Evolutionary conservation across 2,113 vertebrate species (phyloP).

Genomic region (Anser brachyrhynchus): DNA sequence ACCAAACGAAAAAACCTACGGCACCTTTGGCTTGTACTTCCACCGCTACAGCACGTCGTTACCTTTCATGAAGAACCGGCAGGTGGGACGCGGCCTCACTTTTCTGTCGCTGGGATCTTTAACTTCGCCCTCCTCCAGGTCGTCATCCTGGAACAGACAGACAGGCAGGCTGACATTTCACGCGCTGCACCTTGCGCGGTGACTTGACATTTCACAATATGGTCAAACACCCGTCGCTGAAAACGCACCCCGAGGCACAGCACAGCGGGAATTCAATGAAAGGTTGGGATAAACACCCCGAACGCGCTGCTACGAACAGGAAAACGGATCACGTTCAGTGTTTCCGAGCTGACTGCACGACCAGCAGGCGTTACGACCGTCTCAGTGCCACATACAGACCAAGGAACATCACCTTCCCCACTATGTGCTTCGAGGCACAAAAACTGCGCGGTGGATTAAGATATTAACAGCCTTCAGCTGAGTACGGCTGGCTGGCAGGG

Average conservation of each 20-base stretch:
- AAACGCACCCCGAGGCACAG: not conserved
- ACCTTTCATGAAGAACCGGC: conserved; percentile 99
- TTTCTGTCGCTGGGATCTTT: conserved; percentile 97
- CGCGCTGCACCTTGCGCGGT: not conserved
- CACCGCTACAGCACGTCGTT: not conserved
- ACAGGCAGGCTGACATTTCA: conserved; percentile 36
- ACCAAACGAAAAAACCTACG: rapidly evolving
- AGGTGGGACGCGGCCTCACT: conserved; percentile 93
- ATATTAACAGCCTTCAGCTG: not conserved
- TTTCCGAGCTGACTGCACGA: not conserved
- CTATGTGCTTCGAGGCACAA: not conserved
- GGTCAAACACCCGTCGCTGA: not conserved
- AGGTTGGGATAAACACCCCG: not conserved
- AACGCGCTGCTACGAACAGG: rapidly evolving
- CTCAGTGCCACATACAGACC: not conserved
- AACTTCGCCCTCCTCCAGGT: conserved; percentile 96
- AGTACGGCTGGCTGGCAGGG: not conserved
- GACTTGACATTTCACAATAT: not conserved
- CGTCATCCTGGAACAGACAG: conserved; percentile 88
- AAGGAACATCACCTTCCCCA: not conserved
- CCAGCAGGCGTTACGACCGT: rapidly evolving
- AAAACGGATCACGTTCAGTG: not conserved
- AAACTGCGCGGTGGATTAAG: not conserved
- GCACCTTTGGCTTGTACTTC: not conserved
- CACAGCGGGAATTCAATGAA: not conserved